These are phyloP conservation scores for Prunella fulvescens DNA, from an alignment of 2,113 vertebrate species.

Conservation along the genomic window DNA sequence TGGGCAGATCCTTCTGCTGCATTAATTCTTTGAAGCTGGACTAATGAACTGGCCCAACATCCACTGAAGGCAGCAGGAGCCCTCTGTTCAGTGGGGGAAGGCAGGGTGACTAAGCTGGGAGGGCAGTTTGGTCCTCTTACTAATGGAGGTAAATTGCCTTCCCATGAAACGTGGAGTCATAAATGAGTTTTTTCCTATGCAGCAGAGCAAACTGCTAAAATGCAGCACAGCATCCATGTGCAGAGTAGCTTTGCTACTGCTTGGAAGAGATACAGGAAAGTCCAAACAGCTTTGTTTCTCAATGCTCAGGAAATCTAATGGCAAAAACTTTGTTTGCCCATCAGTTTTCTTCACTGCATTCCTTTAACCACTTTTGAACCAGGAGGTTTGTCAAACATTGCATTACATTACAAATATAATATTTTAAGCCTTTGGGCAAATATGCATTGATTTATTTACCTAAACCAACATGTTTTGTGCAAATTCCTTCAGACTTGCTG, in stretches of 20 bases:
- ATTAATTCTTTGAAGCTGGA: constrained; percentile 39
- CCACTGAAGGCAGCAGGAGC: neutral
- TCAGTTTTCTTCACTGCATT: neutral
- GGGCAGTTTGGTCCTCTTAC: neutral
- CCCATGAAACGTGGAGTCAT: neutral
- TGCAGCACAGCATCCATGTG: neutral
- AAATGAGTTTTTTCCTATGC: neutral
- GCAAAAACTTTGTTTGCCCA: neutral
- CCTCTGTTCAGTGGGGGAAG: neutral
- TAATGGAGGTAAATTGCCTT: neutral
- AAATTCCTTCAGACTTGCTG: neutral
- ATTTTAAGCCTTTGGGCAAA: neutral
- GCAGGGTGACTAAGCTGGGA: constrained; percentile 5
- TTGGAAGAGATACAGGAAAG: neutral
- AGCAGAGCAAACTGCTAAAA: neutral
- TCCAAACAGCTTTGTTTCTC: neutral
- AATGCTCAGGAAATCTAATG: neutral
- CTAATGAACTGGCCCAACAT: neutral
- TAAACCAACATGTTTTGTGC: neutral
- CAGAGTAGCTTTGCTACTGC: neutral
- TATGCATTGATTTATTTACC: neutral
- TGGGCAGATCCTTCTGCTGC: constrained; percentile 5
- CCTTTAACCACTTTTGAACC: neutral
- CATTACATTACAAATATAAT: neutral
- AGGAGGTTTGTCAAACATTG: neutral